phyloP scores from a whole-genome alignment of 2,113 vertebrate species.

The Neopipo cinnamomea region DNA sequence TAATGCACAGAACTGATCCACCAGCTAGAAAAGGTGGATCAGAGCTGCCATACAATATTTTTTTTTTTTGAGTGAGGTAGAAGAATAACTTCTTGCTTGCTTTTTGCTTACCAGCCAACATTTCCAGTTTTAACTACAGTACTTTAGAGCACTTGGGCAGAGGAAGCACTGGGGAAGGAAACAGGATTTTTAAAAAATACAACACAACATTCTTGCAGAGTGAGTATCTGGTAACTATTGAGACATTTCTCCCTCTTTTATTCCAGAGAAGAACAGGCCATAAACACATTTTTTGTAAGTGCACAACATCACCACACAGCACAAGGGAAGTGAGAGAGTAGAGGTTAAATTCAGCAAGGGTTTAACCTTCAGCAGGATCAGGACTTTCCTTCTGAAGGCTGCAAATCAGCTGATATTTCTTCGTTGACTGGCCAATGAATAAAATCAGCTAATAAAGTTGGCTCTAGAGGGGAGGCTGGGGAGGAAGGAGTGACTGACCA shows the following conservation, averaged over 20 bases:
- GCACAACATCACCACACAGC: background rate
- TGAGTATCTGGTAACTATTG: background rate
- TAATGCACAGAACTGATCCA: background rate
- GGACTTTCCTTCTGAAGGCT: background rate
- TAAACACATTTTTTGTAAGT: background rate
- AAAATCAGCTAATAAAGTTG: background rate
- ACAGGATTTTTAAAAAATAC: background rate
- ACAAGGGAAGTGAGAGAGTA: background rate
- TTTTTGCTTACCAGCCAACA: fast-evolving
- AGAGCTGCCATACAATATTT: background rate
- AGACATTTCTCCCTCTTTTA: background rate
- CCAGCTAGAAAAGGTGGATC: background rate
- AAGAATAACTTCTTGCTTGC: background rate
- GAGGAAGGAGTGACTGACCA: background rate
- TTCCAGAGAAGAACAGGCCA: background rate
- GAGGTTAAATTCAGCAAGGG: background rate
- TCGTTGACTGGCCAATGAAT: background rate
- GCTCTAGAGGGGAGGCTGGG: background rate
- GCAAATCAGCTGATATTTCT: background rate
- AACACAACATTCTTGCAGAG: background rate
- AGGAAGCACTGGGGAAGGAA: background rate
- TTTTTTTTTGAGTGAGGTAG: background rate
- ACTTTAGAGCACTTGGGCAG: fast-evolving
- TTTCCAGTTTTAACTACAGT: background rate
- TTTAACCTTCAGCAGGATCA: background rate